A percentile compares a stretch with the other conserved stretches of the same genome.
These are phyloP conservation scores for Nannobrachium achirus DNA, from an alignment of 2,113 vertebrate species.

Conservation along the genomic window DNA sequence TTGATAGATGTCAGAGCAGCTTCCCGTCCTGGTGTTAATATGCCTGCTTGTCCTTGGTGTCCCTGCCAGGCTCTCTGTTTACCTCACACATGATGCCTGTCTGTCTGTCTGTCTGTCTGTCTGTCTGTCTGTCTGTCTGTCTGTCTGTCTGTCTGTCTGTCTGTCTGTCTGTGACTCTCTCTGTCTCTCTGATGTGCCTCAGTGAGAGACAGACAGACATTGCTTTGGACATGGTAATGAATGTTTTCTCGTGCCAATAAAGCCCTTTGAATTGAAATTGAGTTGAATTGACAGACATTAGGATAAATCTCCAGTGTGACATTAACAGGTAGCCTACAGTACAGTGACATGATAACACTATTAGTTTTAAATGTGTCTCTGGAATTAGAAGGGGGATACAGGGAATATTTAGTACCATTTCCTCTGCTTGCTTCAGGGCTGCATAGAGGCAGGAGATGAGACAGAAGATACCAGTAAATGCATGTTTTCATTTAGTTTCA, in stretches of 20 bases:
- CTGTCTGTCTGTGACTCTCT: not conserved
- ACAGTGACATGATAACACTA: too few relatives aligned
- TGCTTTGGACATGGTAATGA: too few relatives aligned
- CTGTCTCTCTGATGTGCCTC: too few relatives aligned
- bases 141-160: not conserved
- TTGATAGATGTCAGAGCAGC: conserved; percentile 50
- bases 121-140: conserved; percentile 4
- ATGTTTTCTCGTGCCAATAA: too few relatives aligned
- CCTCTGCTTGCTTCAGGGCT: conserved; percentile 39
- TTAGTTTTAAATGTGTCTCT: conserved; percentile 52
- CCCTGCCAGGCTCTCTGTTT: conserved; percentile 37
- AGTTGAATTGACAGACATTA: too few relatives aligned
- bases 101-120: not conserved
- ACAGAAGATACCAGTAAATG: conserved; percentile 47
- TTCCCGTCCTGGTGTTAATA: conserved; percentile 24
- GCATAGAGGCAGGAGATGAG: conserved; percentile 44
- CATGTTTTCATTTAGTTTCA: conserved; percentile 40
- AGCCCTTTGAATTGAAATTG: too few relatives aligned
- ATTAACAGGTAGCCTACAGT: too few relatives aligned
- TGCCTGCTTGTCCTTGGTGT: conserved; percentile 22
- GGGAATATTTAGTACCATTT: conserved; percentile 57
- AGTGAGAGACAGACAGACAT: too few relatives aligned
- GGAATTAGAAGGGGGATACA: conserved; percentile 24
- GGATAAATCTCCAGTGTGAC: too few relatives aligned
- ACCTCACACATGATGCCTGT: conserved; percentile 22